A percentile compares a stretch with the other conserved stretches of the same genome.
Evolutionary conservation across 2,113 vertebrate genomes (phyloP).

Genomic region (Tapirus terrestris): DNA sequence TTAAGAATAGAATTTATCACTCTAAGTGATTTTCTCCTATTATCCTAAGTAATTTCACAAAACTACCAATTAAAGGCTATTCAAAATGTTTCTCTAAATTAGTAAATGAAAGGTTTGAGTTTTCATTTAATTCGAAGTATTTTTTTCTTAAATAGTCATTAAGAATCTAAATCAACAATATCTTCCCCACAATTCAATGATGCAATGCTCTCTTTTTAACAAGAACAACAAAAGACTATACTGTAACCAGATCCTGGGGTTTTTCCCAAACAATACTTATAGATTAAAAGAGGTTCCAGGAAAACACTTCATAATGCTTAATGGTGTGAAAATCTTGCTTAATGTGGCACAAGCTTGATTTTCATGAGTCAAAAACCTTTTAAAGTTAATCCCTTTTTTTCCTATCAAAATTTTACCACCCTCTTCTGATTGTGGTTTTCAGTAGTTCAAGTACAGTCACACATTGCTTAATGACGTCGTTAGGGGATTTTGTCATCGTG

Average conservation of each 20-base stretch:
- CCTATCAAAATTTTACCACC: neutral
- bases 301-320: neutral
- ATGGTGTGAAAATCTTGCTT: neutral
- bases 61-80: constrained; percentile 7
- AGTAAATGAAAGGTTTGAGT: neutral
- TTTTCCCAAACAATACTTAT: neutral
- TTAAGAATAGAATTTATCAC: neutral
- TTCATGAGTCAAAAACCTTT: neutral
- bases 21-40: neutral
- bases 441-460: neutral
- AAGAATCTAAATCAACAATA: constrained; percentile 10
- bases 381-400: neutral
- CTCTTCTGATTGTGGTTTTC: neutral
- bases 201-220: neutral
- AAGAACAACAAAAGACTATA: neutral
- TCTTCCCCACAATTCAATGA: neutral
- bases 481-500: no score
- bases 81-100: constrained; percentile 38
- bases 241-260: neutral
- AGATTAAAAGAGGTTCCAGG: neutral
- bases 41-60: neutral
- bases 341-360: neutral
- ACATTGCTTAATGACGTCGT: no score
- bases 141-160: neutral
- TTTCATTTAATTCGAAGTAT: neutral